Conservation (phyloP, 2,888 invertebrate genomes). For the Heliconius erato region DNA sequence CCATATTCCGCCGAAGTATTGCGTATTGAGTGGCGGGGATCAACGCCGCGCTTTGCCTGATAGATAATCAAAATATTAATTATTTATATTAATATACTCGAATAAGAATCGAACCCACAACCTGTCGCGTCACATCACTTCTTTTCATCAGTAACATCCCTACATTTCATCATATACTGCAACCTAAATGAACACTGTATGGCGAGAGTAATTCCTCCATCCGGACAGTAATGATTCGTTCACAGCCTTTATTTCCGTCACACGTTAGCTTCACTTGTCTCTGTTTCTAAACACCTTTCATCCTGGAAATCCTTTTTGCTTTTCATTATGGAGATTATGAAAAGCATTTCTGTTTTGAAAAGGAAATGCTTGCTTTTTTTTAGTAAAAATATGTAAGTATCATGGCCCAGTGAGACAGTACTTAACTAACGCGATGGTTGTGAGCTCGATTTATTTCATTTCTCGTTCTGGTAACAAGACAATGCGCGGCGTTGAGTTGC, state of each 20-base stretch:
- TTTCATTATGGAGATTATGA: background rate
- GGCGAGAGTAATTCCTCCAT: slow-evolving; percentile 14
- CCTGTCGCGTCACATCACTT: too few relatives aligned
- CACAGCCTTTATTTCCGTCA: slow-evolving; percentile 36
- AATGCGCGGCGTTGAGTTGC: background rate
- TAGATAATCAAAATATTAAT: too few relatives aligned
- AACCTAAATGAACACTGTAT: slow-evolving; percentile 10
- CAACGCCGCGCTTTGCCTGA: too few relatives aligned
- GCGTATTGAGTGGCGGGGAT: too few relatives aligned
- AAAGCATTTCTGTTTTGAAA: background rate
- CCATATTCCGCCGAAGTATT: too few relatives aligned
- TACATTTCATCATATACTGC: slow-evolving; percentile 37
- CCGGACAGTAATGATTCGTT: slow-evolving; percentile 43
- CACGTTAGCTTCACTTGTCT: slow-evolving; percentile 21
- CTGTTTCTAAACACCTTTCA: slow-evolving; percentile 23
- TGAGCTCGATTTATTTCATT: too few relatives aligned
- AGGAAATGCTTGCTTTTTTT: background rate
- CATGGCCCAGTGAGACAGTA: background rate
- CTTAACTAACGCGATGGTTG: too few relatives aligned
- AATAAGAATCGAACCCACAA: too few relatives aligned
- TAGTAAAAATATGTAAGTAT: background rate
- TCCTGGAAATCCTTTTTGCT: slow-evolving; percentile 4
- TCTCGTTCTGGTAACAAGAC: background rate
- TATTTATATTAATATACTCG: too few relatives aligned
- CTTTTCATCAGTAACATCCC: too few relatives aligned